Percentiles rank a stretch among this genome's conserved stretches.
phyloP scores from a whole-genome alignment of 2,113 vertebrate species.

The Melanerpes aurifrons region DNA sequence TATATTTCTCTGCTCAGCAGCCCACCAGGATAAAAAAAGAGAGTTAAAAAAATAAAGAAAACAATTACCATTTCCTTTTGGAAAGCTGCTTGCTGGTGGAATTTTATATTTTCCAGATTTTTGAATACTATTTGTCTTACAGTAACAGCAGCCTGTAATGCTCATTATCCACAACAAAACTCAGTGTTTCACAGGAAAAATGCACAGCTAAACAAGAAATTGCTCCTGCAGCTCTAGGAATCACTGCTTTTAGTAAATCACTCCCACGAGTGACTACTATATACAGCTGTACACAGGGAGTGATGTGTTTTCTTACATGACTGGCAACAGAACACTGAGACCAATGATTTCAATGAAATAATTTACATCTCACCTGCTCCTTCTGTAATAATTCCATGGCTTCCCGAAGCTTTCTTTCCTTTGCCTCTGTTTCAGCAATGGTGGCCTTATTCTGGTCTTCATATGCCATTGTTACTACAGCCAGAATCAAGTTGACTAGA shows the following conservation, averaged over 20 bases:
- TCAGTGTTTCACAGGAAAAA: background rate
- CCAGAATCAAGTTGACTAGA: constrained; percentile 96
- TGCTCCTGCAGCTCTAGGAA: background rate
- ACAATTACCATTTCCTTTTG: background rate
- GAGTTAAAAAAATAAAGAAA: background rate
- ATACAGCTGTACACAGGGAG: background rate
- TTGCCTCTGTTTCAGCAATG: constrained; percentile 91
- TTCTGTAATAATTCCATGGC: constrained; percentile 85
- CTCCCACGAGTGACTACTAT: background rate
- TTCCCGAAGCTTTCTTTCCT: constrained; percentile 86
- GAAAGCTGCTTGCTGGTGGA: background rate
- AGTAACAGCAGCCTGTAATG: background rate
- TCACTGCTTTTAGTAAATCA: background rate
- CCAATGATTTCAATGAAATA: background rate
- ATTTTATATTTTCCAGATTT: background rate
- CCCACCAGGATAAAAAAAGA: background rate
- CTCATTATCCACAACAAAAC: background rate
- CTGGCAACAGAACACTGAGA: background rate
- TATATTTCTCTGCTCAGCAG: background rate
- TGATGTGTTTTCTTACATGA: background rate
- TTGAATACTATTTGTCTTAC: background rate
- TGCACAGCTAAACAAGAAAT: background rate
- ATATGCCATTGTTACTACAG: constrained; percentile 97
- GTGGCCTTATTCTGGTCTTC: constrained; percentile 97
- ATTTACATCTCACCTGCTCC: constrained; percentile 84